Evolutionary conservation across 2,888 invertebrate species (phyloP).

Genomic region (Piscicola geometra): DNA sequence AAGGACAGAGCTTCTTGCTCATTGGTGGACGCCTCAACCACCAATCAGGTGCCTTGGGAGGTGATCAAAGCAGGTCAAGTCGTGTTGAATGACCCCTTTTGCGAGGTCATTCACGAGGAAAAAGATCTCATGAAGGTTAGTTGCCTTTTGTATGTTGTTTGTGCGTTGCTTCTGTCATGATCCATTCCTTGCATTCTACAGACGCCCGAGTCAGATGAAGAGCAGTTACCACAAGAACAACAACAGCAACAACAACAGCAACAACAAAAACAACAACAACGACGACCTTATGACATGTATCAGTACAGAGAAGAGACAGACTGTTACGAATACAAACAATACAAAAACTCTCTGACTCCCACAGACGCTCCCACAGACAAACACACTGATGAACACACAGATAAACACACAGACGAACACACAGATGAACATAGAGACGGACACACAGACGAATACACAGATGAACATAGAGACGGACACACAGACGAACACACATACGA

Average conservation of each 20-base stretch:
- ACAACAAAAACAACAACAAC: not conserved
- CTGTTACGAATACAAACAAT: constrained; percentile 25
- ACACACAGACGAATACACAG: not conserved
- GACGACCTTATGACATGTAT: constrained; percentile 13
- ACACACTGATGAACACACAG: not conserved
- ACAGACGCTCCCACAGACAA: not conserved
- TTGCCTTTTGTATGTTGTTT: no score
- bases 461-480: no score
- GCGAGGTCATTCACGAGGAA: not conserved
- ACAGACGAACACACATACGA: not conserved
- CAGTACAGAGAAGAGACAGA: constrained; percentile 23
- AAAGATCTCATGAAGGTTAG: constrained; percentile 5
- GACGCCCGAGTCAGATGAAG: constrained; percentile 2
- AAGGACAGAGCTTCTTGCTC: not conserved
- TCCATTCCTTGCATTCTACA: not conserved
- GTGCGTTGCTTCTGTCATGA: not conserved
- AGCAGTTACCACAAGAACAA: not conserved
- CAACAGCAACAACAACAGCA: constrained; percentile 13
- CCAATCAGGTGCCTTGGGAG: not conserved
- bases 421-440: not conserved
- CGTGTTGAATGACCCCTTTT: not conserved
- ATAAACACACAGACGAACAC: not conserved
- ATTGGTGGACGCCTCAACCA: not conserved
- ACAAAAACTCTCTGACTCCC: not conserved
- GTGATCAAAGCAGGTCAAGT: not conserved